These are phyloP conservation scores for Heliconius aoede DNA, from an alignment of 2,888 invertebrate species.

Conservation along the genomic window DNA sequence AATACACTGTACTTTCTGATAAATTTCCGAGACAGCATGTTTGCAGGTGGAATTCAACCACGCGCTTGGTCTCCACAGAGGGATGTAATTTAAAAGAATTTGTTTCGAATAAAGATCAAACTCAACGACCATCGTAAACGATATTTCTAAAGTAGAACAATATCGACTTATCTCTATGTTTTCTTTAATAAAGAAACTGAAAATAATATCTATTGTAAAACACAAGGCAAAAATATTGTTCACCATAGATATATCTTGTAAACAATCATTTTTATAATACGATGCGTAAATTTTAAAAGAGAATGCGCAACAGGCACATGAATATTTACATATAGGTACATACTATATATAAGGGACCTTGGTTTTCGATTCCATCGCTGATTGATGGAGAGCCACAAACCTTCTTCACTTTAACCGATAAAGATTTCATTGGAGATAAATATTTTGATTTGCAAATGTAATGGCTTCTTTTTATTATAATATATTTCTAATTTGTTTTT, in stretches of 20 bases:
- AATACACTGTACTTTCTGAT: background rate
- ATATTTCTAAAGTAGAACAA: no score
- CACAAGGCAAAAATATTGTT: no score
- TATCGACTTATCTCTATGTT: no score
- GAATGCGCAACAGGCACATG: no score
- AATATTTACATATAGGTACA: background rate
- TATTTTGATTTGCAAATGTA: constrained; percentile 14
- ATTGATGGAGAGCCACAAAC: constrained; percentile 17
- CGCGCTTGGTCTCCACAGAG: no score
- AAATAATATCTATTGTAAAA: no score
- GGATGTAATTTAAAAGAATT: no score
- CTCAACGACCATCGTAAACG: no score
- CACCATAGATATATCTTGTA: no score
- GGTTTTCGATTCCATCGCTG: background rate
- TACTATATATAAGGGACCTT: background rate
- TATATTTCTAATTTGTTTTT: background rate
- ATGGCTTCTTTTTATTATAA: constrained; percentile 5
- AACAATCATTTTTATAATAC: no score
- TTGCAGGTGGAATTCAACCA: background rate
- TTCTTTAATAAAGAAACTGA: no score
- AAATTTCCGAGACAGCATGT: background rate
- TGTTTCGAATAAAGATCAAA: no score
- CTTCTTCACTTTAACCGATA: constrained; percentile 9
- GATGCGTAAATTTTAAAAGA: background rate
- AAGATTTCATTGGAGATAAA: constrained; percentile 3